phyloP scores from a whole-genome alignment of 1,140 invertebrate species.

The Ephestia elutella region DNA sequence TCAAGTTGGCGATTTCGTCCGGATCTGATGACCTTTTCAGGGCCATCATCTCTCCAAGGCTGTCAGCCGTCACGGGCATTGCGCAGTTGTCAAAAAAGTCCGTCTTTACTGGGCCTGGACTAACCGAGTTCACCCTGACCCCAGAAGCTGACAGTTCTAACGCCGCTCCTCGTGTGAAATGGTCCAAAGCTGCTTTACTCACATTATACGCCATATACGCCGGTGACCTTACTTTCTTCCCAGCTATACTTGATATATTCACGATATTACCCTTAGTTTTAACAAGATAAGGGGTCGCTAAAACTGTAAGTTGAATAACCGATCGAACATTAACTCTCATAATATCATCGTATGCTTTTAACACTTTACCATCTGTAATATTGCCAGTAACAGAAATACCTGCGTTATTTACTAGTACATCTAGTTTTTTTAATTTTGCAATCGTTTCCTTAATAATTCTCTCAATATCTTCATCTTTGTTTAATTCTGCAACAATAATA shows the following conservation, averaged over 20 bases:
- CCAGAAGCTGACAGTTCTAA: slow-evolving; percentile 79
- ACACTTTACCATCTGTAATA: slow-evolving; percentile 79
- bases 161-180: slow-evolving; percentile 80
- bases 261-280: slow-evolving; percentile 79
- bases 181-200: slow-evolving; percentile 85
- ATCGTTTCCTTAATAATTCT: slow-evolving; percentile 76
- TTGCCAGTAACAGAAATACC: slow-evolving; percentile 78
- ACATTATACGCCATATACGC: slow-evolving; percentile 81
- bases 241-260: slow-evolving; percentile 83
- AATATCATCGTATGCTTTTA: slow-evolving; percentile 80
- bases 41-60: slow-evolving; percentile 16
- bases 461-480: slow-evolving; percentile 76
- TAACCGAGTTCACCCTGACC: slow-evolving; percentile 82
- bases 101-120: slow-evolving; percentile 80
- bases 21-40: slow-evolving; percentile 68
- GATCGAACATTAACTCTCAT: slow-evolving; percentile 77
- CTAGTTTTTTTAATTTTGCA: slow-evolving; percentile 74
- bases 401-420: slow-evolving; percentile 83
- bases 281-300: slow-evolving; percentile 16
- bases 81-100: slow-evolving; percentile 61
- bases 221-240: slow-evolving; percentile 24
- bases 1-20: slow-evolving; percentile 73
- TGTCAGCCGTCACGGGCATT: neutral
- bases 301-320: slow-evolving; percentile 15
- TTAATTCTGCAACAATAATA: slow-evolving; percentile 76